These are phyloP conservation scores for Sula dactylatra DNA, from an alignment of 2,113 vertebrate species.

Conservation along the genomic window DNA sequence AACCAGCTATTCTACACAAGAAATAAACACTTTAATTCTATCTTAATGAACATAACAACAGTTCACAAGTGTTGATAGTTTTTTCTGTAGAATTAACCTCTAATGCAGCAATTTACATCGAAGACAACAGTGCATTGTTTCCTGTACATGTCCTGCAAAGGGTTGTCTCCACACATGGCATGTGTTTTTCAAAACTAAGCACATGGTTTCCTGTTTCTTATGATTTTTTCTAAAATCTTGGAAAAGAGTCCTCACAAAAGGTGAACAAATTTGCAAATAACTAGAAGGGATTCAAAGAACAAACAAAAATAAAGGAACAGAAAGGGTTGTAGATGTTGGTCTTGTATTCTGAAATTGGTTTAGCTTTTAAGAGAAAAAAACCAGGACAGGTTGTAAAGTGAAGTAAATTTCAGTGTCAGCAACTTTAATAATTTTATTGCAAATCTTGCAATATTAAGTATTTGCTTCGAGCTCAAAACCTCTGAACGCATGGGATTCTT, in stretches of 20 bases:
- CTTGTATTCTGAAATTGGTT: not conserved
- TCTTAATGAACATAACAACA: not conserved
- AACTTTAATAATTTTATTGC: not conserved
- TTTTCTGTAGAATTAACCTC: constrained; percentile 2
- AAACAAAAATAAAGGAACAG: not conserved
- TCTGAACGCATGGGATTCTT: not conserved
- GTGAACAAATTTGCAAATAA: not conserved
- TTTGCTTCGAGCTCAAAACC: not conserved
- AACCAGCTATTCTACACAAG: not conserved
- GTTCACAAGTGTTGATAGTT: not conserved
- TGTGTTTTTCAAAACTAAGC: not conserved
- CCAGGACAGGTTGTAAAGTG: not conserved
- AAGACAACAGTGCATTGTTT: not conserved
- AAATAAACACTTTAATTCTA: not conserved
- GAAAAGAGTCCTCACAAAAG: not conserved
- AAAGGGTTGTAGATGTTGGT: not conserved
- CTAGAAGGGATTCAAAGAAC: not conserved
- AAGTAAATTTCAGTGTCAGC: not conserved
- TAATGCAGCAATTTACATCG: not conserved
- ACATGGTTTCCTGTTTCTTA: not conserved
- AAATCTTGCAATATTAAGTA: not conserved
- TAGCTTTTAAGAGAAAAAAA: not conserved
- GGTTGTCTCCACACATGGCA: not conserved
- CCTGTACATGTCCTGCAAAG: not conserved
- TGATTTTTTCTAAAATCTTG: not conserved